These are phyloP conservation scores for Clarias macrocephalus DNA, from an alignment of 2,113 vertebrate species.

Conservation along the genomic window DNA sequence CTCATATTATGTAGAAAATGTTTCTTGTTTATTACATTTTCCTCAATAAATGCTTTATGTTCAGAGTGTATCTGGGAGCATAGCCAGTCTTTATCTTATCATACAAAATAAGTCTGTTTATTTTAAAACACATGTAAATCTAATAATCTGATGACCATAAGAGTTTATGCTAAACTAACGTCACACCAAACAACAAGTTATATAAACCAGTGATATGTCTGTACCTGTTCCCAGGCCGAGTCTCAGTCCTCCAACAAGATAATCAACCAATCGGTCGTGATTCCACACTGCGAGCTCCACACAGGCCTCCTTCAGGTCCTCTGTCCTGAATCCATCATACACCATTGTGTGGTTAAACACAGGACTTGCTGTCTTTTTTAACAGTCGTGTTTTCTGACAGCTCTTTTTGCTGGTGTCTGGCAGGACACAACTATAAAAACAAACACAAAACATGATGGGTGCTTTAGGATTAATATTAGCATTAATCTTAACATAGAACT, in stretches of 20 bases:
- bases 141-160: background rate
- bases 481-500: background rate
- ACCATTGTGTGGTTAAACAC: constrained; percentile 98
- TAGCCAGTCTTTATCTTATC: background rate
- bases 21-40: too few relatives aligned
- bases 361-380: constrained; percentile 81
- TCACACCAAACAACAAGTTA: background rate
- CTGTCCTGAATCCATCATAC: constrained; percentile 88
- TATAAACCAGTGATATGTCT: background rate
- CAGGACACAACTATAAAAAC: constrained; percentile 80
- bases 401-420: constrained; percentile 95
- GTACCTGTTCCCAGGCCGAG: constrained; percentile 91
- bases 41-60: too few relatives aligned
- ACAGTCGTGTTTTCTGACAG: constrained; percentile 89
- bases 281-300: constrained; percentile 95
- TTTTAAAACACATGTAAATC: background rate
- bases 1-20: background rate
- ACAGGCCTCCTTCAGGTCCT: constrained; percentile 87
- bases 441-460: constrained; percentile 17
- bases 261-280: constrained; percentile 84
- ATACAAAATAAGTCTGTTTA: background rate
- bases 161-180: background rate
- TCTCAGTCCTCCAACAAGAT: constrained; percentile 88
- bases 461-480: too few relatives aligned
- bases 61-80: background rate